Evolutionary conservation across 2,797 vertebrate genomes (phyloP).

Genomic region (Aselliscus stoliczkanus): DNA sequence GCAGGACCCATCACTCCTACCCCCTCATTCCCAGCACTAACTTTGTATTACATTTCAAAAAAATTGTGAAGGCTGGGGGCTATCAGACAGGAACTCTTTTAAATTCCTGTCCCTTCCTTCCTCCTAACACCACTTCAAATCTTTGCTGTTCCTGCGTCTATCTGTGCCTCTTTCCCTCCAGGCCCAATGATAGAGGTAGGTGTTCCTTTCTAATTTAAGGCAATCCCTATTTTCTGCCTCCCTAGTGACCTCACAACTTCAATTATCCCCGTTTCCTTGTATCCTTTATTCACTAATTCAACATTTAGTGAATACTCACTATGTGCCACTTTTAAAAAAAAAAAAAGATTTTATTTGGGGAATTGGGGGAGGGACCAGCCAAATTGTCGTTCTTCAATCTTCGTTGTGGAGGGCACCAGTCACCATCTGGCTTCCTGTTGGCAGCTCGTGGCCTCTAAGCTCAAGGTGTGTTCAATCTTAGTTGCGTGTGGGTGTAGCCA

Average conservation of each 20-base stretch:
- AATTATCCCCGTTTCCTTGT: not conserved
- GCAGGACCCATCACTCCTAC: not conserved
- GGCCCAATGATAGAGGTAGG: not conserved
- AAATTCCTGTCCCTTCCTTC: not conserved
- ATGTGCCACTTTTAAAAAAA: no score
- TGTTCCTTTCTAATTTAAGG: not conserved
- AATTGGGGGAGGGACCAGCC: no score
- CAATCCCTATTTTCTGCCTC: not conserved
- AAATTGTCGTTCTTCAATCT: no score
- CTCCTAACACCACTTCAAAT: not conserved
- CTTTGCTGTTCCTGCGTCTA: not conserved
- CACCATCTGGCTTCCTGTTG: no score
- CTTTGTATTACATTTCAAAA: not conserved
- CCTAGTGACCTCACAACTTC: not conserved
- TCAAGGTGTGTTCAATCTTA: no score
- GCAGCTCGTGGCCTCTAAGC: no score
- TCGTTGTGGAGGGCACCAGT: no score
- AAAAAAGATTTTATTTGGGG: no score
- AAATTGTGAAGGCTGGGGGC: not conserved
- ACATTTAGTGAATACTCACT: not conserved
- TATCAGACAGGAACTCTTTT: not conserved
- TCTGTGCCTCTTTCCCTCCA: not conserved
- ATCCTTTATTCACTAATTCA: not conserved
- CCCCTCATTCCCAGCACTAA: not conserved
- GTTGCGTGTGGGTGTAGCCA: no score